Evolutionary conservation across 2,113 vertebrate genomes (phyloP).

Genomic region (Tiliqua scincoides): DNA sequence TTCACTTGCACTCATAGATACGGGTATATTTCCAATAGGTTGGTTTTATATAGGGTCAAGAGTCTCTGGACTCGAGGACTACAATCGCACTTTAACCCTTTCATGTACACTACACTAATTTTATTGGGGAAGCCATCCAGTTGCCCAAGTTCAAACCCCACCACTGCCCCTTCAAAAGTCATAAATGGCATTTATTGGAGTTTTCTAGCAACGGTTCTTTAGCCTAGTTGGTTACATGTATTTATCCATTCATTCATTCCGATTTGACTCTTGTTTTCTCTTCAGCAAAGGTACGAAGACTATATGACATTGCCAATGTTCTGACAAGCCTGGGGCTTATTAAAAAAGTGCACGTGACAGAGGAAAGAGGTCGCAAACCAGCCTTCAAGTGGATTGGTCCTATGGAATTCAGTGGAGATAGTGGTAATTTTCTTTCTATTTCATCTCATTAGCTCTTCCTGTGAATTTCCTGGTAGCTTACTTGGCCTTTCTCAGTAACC

Average conservation of each 20-base stretch:
- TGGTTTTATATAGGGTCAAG: not conserved
- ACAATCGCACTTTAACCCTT: not conserved
- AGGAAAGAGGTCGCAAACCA: conserved; percentile 88
- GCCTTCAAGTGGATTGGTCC: conserved; percentile 96
- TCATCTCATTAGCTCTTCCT: not conserved
- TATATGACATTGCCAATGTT: conserved; percentile 95
- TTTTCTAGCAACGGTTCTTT: not conserved
- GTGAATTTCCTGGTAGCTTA: not conserved
- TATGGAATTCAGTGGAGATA: conserved; percentile 76
- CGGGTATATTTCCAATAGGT: not conserved
- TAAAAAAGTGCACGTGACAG: conserved; percentile 88
- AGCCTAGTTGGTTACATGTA: not conserved
- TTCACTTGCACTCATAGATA: not conserved
- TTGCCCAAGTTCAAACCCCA: not conserved
- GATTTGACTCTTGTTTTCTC: conserved; percentile 36
- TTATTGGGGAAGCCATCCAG: not conserved
- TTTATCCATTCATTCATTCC: not conserved
- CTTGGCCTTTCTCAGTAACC: not conserved
- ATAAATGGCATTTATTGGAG: not conserved
- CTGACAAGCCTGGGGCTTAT: conserved; percentile 91
- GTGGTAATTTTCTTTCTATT: conserved; percentile 57
- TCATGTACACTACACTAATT: not conserved
- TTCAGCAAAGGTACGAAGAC: conserved; percentile 90
- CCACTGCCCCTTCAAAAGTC: not conserved
- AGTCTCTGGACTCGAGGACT: not conserved